Evolutionary conservation across 2,113 vertebrate genomes (phyloP).

Genomic region (Emydura subglobosa): DNA sequence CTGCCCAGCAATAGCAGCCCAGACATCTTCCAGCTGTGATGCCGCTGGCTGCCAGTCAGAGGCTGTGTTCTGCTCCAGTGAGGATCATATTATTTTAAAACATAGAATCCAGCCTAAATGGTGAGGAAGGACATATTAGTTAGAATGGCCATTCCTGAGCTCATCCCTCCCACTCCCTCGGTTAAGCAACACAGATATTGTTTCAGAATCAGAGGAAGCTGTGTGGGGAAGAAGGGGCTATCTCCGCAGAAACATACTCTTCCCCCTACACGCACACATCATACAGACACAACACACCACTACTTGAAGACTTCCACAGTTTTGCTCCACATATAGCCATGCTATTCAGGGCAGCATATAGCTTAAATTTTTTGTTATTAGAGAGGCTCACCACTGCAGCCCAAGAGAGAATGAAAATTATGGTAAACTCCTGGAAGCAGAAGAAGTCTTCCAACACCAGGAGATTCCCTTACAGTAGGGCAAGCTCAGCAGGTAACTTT

Average conservation of each 20-base stretch:
- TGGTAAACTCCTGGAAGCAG: slow-evolving; percentile 19
- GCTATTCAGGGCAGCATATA: not conserved
- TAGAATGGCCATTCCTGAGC: not conserved
- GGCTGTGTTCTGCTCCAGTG: slow-evolving; percentile 5
- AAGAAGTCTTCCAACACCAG: not conserved
- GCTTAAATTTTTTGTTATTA: not conserved
- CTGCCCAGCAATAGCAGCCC: not conserved
- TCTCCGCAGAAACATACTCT: not conserved
- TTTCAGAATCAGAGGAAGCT: slow-evolving; percentile 11
- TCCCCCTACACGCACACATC: not conserved
- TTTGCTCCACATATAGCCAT: not conserved
- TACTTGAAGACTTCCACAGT: not conserved
- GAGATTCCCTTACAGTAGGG: not conserved
- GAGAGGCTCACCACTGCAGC: not conserved
- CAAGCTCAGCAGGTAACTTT: not conserved
- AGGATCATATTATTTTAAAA: not conserved
- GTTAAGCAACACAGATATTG: not conserved
- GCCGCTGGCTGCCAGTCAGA: not conserved
- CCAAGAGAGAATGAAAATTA: not conserved
- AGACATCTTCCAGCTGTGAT: not conserved
- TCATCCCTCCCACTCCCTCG: not conserved
- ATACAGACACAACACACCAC: not conserved
- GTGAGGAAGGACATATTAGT: not conserved
- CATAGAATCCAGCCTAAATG: not conserved
- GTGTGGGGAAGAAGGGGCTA: not conserved